These are phyloP conservation scores for Ceyx melanurus DNA, from an alignment of 2,113 vertebrate genomes.

Conservation along the genomic window DNA sequence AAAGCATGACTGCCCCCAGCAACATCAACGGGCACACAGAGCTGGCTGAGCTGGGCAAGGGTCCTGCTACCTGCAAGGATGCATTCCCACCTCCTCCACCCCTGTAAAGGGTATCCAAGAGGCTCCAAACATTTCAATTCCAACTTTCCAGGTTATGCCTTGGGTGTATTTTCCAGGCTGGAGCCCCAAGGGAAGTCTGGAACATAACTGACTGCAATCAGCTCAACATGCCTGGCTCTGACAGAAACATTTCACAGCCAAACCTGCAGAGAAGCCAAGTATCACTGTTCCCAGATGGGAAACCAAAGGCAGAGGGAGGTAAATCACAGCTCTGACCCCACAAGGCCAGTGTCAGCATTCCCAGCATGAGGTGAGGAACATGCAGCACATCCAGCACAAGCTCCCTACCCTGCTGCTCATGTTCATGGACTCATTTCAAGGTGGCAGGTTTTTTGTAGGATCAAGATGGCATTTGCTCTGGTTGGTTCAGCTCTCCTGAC, in stretches of 20 bases:
- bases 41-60: neutral
- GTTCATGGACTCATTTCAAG: rapidly evolving
- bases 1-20: neutral
- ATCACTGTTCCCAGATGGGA: neutral
- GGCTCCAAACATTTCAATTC: neutral
- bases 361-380: rapidly evolving
- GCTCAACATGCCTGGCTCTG: neutral
- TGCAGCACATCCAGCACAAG: rapidly evolving
- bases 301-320: neutral
- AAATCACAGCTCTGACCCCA: neutral
- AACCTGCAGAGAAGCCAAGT: neutral
- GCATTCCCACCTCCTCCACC: neutral
- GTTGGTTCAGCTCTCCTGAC: neutral
- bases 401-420: neutral
- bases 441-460: neutral
- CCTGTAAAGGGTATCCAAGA: neutral
- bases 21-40: neutral
- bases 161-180: neutral
- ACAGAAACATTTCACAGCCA: neutral
- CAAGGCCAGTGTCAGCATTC: neutral
- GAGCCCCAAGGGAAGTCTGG: neutral
- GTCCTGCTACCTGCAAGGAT: neutral
- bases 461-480: neutral
- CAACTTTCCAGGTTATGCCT: neutral
- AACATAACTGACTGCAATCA: neutral